Percentiles rank a stretch among this genome's conserved stretches.
These are phyloP conservation scores for Drosophila nr. perissopoda DNA, from an alignment of 2,888 invertebrate genomes.

Conservation along the genomic window DNA sequence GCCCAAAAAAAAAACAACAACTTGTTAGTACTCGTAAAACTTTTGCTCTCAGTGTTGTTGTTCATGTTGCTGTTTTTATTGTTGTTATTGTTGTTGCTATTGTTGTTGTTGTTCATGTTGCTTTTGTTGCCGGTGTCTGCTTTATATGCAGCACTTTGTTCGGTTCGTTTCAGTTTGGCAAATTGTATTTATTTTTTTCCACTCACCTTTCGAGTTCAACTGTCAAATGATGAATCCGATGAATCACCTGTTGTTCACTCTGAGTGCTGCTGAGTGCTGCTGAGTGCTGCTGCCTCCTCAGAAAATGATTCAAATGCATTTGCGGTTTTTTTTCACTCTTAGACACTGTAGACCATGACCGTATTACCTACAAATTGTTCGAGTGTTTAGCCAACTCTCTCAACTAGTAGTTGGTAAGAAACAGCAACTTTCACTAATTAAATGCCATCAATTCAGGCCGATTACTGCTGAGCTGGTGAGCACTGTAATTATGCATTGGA, in stretches of 20 bases:
- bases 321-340: not conserved
- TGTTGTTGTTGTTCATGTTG: slow-evolving; percentile 9
- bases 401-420: not conserved
- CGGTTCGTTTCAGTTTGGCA: slow-evolving; percentile 28
- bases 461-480: slow-evolving; percentile 22
- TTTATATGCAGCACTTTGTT: slow-evolving; percentile 25
- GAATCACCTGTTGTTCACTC: slow-evolving; percentile 55
- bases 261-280: slow-evolving; percentile 9
- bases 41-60: slow-evolving; percentile 42
- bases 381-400: slow-evolving; percentile 5
- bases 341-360: slow-evolving; percentile 29
- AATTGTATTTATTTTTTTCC: slow-evolving; percentile 22
- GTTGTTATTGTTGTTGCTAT: not conserved
- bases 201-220: slow-evolving; percentile 50
- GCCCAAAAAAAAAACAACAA: not conserved
- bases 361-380: not conserved
- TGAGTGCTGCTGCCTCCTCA: not conserved
- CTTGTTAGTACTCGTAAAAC: slow-evolving; percentile 18
- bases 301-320: slow-evolving; percentile 45
- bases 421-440: slow-evolving; percentile 57
- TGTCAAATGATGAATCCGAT: slow-evolving; percentile 40
- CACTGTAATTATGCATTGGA: slow-evolving; percentile 22
- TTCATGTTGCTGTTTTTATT: slow-evolving; percentile 9
- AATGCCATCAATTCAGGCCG: slow-evolving; percentile 30
- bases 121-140: slow-evolving; percentile 20